Evolutionary conservation across 2,888 invertebrate genomes (phyloP).

Genomic region (Drosophila mimica): DNA sequence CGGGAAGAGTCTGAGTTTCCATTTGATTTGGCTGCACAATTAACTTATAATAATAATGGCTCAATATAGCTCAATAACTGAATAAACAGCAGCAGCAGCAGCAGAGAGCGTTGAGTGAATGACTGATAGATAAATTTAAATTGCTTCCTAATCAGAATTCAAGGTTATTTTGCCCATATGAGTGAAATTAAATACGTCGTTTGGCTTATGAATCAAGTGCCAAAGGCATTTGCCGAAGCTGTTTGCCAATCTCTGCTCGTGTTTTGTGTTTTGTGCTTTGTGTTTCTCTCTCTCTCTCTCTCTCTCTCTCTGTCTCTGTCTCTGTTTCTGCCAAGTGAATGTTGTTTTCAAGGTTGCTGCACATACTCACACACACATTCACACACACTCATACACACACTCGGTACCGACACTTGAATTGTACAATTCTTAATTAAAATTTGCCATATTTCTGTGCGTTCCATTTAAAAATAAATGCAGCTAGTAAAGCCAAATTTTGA

Average conservation of each 20-base stretch:
- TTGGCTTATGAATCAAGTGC: conserved; percentile 65
- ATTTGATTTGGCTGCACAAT: conserved; percentile 62
- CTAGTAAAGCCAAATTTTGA: conserved; percentile 55
- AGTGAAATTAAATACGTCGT: conserved; percentile 75
- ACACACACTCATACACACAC: conserved; percentile 20
- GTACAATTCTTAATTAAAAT: conserved; percentile 69
- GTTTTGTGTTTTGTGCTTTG: conserved; percentile 1
- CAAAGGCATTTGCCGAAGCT: conserved; percentile 65
- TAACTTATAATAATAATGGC: conserved; percentile 63
- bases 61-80: conserved; percentile 46
- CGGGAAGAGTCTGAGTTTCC: neutral
- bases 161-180: conserved; percentile 70
- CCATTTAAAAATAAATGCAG: conserved; percentile 65
- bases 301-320: neutral
- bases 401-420: conserved; percentile 43
- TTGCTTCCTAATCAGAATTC: conserved; percentile 80
- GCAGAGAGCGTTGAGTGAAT: conserved; percentile 28
- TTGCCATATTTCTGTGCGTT: conserved; percentile 41
- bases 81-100: conserved; percentile 46
- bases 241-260: conserved; percentile 56
- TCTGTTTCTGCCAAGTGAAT: conserved; percentile 52
- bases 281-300: conserved; percentile 7
- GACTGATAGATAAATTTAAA: conserved; percentile 71
- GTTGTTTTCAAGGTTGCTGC: conserved; percentile 68
- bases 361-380: conserved; percentile 33